Conservation (phyloP, 2,797 vertebrate species). For the Platalea minor region DNA sequence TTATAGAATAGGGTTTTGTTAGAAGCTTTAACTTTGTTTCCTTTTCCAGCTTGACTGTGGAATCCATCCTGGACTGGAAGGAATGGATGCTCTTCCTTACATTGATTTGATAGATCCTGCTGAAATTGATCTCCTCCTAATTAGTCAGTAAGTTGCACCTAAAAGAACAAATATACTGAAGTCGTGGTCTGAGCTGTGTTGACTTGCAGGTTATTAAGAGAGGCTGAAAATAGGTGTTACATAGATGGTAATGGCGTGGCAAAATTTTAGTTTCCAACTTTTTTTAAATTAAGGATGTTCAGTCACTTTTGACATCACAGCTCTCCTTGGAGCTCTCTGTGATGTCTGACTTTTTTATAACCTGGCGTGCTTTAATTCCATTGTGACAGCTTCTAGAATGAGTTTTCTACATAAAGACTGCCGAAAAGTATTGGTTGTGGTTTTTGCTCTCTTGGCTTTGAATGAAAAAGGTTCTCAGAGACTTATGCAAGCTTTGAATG, state of each 20-base stretch:
- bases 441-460: background rate
- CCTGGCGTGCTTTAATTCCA: background rate
- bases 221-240: background rate
- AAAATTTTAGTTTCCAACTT: background rate
- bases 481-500: background rate
- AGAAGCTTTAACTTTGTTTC: background rate
- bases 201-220: background rate
- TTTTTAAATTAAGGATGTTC: background rate
- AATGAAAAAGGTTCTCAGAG: background rate
- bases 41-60: conserved; percentile 88
- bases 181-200: background rate
- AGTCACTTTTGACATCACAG: background rate
- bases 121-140: conserved; percentile 93
- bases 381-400: background rate
- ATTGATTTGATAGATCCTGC: conserved; percentile 95
- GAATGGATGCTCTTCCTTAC: conserved; percentile 95
- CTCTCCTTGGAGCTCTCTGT: background rate
- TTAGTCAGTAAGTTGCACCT: conserved; percentile 89
- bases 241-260: background rate
- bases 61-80: conserved; percentile 93
- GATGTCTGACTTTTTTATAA: background rate
- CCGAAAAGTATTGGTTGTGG: background rate
- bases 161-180: background rate
- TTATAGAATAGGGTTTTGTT: background rate
- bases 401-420: background rate